Percentiles rank a stretch among this genome's conserved stretches.
Conservation (phyloP, 2,113 vertebrate species). For the Grammomys dolichurus region DNA sequence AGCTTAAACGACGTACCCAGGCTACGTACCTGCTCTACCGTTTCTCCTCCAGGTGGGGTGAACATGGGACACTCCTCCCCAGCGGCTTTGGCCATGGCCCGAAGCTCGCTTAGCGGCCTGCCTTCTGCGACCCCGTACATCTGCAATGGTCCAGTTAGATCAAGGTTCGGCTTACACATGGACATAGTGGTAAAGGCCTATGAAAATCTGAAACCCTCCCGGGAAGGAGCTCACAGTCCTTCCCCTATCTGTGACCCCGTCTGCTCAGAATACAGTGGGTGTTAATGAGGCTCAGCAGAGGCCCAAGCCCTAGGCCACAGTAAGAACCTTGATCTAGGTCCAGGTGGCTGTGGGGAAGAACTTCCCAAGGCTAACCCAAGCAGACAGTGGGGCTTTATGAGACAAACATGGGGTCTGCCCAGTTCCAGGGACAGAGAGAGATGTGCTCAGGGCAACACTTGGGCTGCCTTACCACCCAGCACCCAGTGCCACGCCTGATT, state of each 20-base stretch:
- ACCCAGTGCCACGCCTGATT: background rate
- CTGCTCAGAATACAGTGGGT: background rate
- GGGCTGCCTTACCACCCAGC: background rate
- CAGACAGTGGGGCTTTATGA: background rate
- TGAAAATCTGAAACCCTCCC: background rate
- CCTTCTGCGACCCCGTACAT: conserved; percentile 95
- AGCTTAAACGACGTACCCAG: rapidly evolving
- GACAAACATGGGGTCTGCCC: background rate
- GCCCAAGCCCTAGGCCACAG: background rate
- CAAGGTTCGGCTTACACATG: background rate
- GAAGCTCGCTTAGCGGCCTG: conserved; percentile 91
- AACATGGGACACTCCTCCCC: conserved; percentile 92
- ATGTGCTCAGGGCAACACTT: background rate
- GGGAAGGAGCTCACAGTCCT: background rate
- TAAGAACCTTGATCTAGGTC: no score
- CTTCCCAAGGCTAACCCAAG: background rate
- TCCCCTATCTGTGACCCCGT: background rate
- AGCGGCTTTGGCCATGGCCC: conserved; percentile 94
- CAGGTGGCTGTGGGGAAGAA: background rate
- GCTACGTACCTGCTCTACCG: conserved; percentile 91
- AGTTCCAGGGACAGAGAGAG: background rate
- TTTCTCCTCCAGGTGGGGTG: conserved; percentile 96
- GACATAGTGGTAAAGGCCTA: background rate
- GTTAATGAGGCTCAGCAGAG: no score
- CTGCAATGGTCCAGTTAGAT: conserved; percentile 83